phyloP scores from a whole-genome alignment of 2,888 invertebrate genomes.

The Hirudinaria manillensis region DNA sequence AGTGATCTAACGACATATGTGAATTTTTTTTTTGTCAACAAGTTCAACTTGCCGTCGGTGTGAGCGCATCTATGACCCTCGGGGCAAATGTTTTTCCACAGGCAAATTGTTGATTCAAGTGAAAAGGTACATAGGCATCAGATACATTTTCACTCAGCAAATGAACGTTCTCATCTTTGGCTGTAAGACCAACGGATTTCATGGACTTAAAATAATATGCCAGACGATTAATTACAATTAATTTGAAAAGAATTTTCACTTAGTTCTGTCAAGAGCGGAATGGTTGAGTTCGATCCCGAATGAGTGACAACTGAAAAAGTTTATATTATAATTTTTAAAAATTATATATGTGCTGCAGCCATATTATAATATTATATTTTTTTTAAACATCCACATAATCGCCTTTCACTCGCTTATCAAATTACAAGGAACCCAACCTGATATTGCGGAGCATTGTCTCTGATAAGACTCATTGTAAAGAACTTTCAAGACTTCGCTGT shows the following conservation, averaged over 20 bases:
- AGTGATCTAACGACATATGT: neutral
- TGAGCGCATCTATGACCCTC: slow-evolving; percentile 22
- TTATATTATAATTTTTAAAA: too few relatives aligned
- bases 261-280: slow-evolving; percentile 22
- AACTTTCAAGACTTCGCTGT: slow-evolving; percentile 4
- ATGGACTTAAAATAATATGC: neutral
- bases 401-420: too few relatives aligned
- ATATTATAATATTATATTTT: too few relatives aligned
- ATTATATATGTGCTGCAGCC: too few relatives aligned
- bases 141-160: neutral
- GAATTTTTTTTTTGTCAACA: neutral
- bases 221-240: neutral
- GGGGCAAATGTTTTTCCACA: slow-evolving; percentile 20
- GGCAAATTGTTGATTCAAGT: slow-evolving; percentile 16
- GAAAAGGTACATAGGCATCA: slow-evolving; percentile 9
- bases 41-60: slow-evolving; percentile 8
- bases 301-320: neutral
- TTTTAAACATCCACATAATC: too few relatives aligned
- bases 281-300: slow-evolving; percentile 21
- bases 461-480: slow-evolving; percentile 2
- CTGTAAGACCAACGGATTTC: neutral
- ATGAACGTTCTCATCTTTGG: slow-evolving; percentile 17
- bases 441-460: too few relatives aligned
- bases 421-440: too few relatives aligned
- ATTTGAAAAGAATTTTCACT: neutral